Evolutionary conservation across 2,113 vertebrate species (phyloP), one percentile per base, ranked within the genome.

Genomic region (Callopanchax toddi): DNA sequence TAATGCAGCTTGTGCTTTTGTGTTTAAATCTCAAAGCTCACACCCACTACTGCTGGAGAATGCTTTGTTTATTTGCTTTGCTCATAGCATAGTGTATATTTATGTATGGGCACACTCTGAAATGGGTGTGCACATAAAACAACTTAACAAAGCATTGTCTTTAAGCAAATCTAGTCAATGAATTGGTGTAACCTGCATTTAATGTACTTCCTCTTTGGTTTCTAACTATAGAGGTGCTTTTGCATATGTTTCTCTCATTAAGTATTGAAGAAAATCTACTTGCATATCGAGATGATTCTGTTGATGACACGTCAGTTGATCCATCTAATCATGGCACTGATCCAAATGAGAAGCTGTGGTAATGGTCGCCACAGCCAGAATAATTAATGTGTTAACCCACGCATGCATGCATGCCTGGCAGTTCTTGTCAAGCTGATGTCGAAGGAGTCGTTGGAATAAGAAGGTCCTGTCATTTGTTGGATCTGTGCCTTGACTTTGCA

Each of bases 381-480:
- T 74, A 39, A 54, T 70, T 70, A 55, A 52, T 20, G 48, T 59
- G 42, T 85, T 63, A 62, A 52, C 32, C 42, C 49, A 26, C 10
- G 0, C 50, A 37, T 18, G 18, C 46, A 42, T 15, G n/a, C 50
- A 49, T 18, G 23, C 44, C 44, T 64, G 44, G 20, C 52, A 50
- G 22, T 43, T 53, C 40, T 69, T 69, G 54, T 57, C 43, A 49
- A 53, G 32, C 60, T 77, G 23, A 25, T 60, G 22, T 64, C 63
- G 40, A 65, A 32, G 2, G 52, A 76, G 46, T 43, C 15, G 20
- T 23, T 10, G 58, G 71, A 65, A 76, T 74, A 57, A 81, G 56
- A 77, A 56, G 60, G 60, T 68, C 52, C 36, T 60, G 77, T 79
- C 46, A 62, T 69, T 72, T 71, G 66, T 74, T 72, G 56, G 71